A percentile compares a stretch with the other conserved stretches of the same genome.
Conservation (phyloP, 2,113 vertebrate species). For the Formicarius rufipectus region DNA sequence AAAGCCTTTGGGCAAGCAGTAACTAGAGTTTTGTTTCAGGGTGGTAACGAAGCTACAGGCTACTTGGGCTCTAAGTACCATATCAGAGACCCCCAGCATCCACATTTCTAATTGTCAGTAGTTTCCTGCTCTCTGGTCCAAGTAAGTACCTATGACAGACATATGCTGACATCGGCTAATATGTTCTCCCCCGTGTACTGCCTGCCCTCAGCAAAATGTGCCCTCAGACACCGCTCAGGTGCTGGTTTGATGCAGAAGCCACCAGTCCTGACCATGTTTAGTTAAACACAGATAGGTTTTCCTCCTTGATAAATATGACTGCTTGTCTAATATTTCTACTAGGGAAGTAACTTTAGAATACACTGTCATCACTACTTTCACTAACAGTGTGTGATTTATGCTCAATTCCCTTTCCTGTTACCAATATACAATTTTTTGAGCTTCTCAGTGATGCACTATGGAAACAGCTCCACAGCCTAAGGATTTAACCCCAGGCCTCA, state of each 20-base stretch:
- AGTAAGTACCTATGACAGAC: background rate
- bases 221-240: too few relatives aligned
- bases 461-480: background rate
- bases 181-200: accelerated
- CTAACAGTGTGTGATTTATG: accelerated
- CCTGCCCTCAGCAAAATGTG: accelerated
- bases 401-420: background rate
- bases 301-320: background rate
- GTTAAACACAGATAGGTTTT: background rate
- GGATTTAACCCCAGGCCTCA: background rate
- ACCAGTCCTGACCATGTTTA: background rate
- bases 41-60: background rate
- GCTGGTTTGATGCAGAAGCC: background rate
- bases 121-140: background rate
- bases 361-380: background rate
- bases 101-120: background rate
- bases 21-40: background rate
- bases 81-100: background rate
- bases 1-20: background rate
- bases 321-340: background rate
- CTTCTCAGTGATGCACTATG: background rate
- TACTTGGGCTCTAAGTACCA: background rate
- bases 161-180: background rate
- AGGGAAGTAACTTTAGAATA: too few relatives aligned
- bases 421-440: background rate